Evolutionary conservation across 2,113 vertebrate species (phyloP).

Genomic region (Periophthalmus modestus): DNA sequence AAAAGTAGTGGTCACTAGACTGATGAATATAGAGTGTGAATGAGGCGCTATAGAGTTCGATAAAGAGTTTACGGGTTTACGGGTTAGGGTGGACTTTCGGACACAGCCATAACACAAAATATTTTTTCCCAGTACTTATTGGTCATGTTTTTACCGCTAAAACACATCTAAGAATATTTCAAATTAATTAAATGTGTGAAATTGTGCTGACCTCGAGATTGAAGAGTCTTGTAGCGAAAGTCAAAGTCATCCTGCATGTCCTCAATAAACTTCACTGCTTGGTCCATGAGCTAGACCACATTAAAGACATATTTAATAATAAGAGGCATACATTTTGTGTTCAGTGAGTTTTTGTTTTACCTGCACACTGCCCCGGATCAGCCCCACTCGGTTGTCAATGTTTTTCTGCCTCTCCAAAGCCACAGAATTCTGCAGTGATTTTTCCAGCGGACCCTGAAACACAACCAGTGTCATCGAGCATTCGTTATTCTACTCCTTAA

Average conservation of each 20-base stretch:
- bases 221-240: conserved; percentile 95
- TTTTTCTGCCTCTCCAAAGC: conserved; percentile 89
- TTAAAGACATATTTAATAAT: not conserved
- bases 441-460: conserved; percentile 89
- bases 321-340: not conserved
- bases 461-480: not conserved
- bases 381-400: conserved; percentile 86
- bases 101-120: too few species aligned
- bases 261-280: conserved; percentile 93
- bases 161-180: not conserved
- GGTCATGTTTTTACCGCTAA: not conserved
- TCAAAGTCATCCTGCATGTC: conserved; percentile 98
- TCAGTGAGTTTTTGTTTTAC: conserved; percentile 59
- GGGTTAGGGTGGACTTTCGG: too few species aligned
- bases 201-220: conserved; percentile 83
- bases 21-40: too few species aligned
- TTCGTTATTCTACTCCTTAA: not conserved
- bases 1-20: too few species aligned
- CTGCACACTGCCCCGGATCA: conserved; percentile 89
- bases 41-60: too few species aligned
- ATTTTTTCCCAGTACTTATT: too few species aligned
- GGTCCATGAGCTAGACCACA: conserved; percentile 86
- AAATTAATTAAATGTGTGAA: not conserved
- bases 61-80: too few species aligned
- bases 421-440: conserved; percentile 87